These are phyloP conservation scores for Papilio xuthus DNA, from an alignment of 1,140 invertebrate genomes.

Conservation along the genomic window DNA sequence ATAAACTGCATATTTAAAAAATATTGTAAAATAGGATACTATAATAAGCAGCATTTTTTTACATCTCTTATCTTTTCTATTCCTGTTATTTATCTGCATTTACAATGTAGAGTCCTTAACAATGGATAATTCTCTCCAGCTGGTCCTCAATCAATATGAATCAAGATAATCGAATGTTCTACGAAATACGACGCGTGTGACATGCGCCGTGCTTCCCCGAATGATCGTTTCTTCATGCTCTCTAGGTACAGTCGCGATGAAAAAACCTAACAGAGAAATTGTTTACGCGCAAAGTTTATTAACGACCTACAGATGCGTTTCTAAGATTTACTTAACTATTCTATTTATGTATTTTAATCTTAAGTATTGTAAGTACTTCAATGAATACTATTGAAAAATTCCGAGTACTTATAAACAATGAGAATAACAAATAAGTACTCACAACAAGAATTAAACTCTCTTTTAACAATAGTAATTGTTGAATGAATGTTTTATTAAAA, in stretches of 20 bases:
- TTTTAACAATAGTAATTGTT: neutral
- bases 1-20: too few species aligned
- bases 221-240: slow-evolving; percentile 49
- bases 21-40: too few species aligned
- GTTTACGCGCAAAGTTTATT: slow-evolving; percentile 11
- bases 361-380: slow-evolving; percentile 28
- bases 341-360: neutral
- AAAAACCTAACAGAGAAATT: slow-evolving; percentile 33
- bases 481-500: neutral
- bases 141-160: slow-evolving; percentile 47
- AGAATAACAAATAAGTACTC: neutral
- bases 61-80: neutral
- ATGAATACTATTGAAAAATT: neutral
- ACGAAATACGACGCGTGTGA: slow-evolving; percentile 63
- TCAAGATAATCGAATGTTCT: slow-evolving; percentile 57
- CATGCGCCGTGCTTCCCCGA: slow-evolving; percentile 59
- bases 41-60: neutral
- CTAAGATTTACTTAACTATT: neutral
- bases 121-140: slow-evolving; percentile 52
- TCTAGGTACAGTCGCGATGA: slow-evolving; percentile 40
- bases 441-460: neutral
- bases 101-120: slow-evolving; percentile 36
- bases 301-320: neutral
- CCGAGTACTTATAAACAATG: neutral
- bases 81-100: neutral